Evolutionary conservation across 2,797 vertebrate genomes (phyloP).

Genomic region (Scolopax rusticola): DNA sequence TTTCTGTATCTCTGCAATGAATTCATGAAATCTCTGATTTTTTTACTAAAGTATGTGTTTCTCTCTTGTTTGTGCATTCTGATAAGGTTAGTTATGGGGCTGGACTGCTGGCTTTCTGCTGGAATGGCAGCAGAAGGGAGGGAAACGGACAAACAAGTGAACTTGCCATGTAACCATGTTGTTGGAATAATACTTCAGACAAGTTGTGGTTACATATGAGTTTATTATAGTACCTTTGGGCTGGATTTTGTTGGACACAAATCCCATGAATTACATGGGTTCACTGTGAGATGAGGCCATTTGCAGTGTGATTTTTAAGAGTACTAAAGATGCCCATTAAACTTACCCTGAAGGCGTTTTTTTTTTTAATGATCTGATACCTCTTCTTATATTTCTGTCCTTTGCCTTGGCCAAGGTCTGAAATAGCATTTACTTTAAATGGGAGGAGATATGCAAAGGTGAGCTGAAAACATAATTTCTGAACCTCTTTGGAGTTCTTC

Average conservation of each 20-base stretch:
- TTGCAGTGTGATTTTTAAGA: neutral
- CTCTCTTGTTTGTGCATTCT: neutral
- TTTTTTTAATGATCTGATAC: neutral
- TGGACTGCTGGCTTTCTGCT: neutral
- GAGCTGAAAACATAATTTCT: neutral
- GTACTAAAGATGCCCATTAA: neutral
- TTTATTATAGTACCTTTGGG: neutral
- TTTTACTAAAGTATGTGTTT: neutral
- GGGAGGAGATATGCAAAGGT: neutral
- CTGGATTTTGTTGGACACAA: neutral
- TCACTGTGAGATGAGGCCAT: neutral
- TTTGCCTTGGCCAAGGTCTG: neutral
- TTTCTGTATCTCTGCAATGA: neutral
- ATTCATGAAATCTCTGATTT: neutral
- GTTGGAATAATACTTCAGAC: neutral
- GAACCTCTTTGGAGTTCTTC: neutral
- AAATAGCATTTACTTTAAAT: neutral
- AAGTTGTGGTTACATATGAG: neutral
- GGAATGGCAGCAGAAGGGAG: neutral
- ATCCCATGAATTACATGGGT: fast-evolving
- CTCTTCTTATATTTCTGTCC: neutral
- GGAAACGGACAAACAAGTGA: neutral
- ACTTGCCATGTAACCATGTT: neutral
- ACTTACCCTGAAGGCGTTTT: neutral
- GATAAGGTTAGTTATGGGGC: neutral